A percentile compares a stretch with the other conserved stretches of the same genome.
These are phyloP conservation scores for Orius insidiosus DNA, from an alignment of 1,140 invertebrate species.

Conservation along the genomic window DNA sequence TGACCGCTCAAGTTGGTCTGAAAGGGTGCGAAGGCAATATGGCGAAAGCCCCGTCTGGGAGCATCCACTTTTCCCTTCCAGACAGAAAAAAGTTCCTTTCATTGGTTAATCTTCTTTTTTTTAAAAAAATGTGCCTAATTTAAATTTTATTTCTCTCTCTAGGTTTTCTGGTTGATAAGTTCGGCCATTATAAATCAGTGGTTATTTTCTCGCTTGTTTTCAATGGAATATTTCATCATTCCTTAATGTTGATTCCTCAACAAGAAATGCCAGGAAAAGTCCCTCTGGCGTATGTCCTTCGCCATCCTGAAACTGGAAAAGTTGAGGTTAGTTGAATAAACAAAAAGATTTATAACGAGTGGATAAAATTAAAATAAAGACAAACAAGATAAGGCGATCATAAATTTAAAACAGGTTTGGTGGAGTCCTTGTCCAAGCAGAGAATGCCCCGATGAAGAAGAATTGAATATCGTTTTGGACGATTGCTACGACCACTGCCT, in stretches of 20 bases:
- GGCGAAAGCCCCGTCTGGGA: too few species aligned
- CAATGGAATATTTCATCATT: conserved; percentile 53
- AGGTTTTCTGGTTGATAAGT: conserved; percentile 64
- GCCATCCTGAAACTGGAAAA: conserved; percentile 42
- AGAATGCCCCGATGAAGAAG: conserved; percentile 52
- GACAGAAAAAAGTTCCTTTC: too few species aligned
- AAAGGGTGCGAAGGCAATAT: too few species aligned
- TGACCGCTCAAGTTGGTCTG: too few species aligned
- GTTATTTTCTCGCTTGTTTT: conserved; percentile 51
- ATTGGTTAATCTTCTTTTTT: too few species aligned
- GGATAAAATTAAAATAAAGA: background rate
- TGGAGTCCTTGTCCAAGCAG: conserved; percentile 60
- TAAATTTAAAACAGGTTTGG: conserved; percentile 39
- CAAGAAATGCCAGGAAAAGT: conserved; percentile 51
- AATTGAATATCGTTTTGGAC: conserved; percentile 47
- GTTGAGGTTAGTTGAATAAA: conserved; percentile 36
- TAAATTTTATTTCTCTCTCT: too few species aligned
- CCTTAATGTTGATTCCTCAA: conserved; percentile 49
- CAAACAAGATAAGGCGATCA: background rate
- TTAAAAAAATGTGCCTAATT: too few species aligned
- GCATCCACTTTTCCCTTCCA: too few species aligned
- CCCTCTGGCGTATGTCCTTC: conserved; percentile 49
- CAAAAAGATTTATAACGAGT: background rate
- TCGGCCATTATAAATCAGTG: conserved; percentile 62
- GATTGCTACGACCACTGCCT: conserved; percentile 49